These are phyloP conservation scores for Eptesicus fuscus DNA, from an alignment of 2,113 vertebrate genomes.

Conservation along the genomic window DNA sequence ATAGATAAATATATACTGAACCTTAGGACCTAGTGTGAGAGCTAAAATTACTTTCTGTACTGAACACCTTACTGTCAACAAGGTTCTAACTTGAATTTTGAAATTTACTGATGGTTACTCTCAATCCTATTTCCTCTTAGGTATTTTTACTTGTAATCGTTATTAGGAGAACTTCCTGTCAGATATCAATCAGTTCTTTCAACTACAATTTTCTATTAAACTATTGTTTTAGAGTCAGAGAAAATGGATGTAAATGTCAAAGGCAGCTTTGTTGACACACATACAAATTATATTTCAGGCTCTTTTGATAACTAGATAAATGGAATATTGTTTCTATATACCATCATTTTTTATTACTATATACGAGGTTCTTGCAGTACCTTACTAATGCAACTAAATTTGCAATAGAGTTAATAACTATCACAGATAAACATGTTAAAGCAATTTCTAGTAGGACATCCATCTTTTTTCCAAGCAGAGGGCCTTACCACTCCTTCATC, in stretches of 20 bases:
- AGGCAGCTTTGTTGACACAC: background rate
- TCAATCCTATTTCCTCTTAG: background rate
- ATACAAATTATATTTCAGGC: background rate
- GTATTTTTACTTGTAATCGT: background rate
- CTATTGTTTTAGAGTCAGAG: background rate
- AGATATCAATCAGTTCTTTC: constrained; percentile 3
- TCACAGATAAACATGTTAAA: background rate
- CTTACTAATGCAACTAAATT: background rate
- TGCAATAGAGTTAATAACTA: background rate
- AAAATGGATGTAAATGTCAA: background rate
- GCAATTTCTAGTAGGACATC: background rate
- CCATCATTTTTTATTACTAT: background rate
- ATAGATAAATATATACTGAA: background rate
- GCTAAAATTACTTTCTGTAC: background rate
- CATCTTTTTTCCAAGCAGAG: background rate
- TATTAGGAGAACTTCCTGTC: background rate
- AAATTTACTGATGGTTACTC: background rate
- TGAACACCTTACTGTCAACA: background rate
- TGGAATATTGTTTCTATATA: background rate
- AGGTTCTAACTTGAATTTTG: background rate
- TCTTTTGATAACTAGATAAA: background rate
- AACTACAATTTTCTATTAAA: background rate
- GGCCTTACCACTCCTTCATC: background rate
- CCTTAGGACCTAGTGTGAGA: background rate
- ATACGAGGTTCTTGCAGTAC: background rate